Evolutionary conservation across 2,113 vertebrate species (phyloP).

Genomic region (Cynoglossus semilaevis): DNA sequence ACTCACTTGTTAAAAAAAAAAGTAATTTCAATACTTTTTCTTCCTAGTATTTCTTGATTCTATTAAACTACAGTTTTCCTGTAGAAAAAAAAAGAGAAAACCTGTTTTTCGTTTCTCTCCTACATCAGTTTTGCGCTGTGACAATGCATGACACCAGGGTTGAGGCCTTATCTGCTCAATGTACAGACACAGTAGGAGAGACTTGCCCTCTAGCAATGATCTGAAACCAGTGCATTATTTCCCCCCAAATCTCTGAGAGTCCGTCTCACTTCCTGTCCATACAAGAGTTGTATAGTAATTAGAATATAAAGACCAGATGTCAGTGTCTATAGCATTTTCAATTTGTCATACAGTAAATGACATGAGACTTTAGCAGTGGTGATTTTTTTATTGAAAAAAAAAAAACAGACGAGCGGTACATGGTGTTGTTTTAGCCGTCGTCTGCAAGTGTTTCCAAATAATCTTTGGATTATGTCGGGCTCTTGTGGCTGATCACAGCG

Average conservation of each 20-base stretch:
- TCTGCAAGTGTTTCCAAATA: constrained; percentile 52
- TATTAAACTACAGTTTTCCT: constrained; percentile 53
- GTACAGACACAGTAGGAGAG: constrained; percentile 53
- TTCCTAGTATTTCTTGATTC: constrained; percentile 11
- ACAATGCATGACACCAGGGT: constrained; percentile 79
- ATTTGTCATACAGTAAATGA: constrained; percentile 42
- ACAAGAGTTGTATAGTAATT: constrained; percentile 57
- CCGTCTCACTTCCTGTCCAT: constrained; percentile 52
- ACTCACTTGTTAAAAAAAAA: constrained; percentile 32
- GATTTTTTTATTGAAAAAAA: constrained; percentile 42
- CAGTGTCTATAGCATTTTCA: constrained; percentile 53
- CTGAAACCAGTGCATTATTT: constrained; percentile 47
- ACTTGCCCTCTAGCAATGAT: constrained; percentile 39
- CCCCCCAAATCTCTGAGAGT: constrained; percentile 27
- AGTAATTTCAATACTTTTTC: constrained; percentile 30
- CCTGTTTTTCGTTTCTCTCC: constrained; percentile 24
- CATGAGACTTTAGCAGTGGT: constrained; percentile 54
- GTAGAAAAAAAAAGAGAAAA: constrained; percentile 35
- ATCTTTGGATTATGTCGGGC: constrained; percentile 40
- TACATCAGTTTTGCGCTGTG: constrained; percentile 71
- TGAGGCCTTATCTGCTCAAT: constrained; percentile 74
- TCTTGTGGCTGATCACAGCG: constrained; percentile 39
- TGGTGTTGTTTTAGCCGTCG: constrained; percentile 58
- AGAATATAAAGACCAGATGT: constrained; percentile 42
- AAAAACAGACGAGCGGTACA: constrained; percentile 38